A percentile compares a stretch with the other conserved stretches of the same genome.
phyloP scores from a whole-genome alignment of 1,140 invertebrate species.

The Monomorium pharaonis region DNA sequence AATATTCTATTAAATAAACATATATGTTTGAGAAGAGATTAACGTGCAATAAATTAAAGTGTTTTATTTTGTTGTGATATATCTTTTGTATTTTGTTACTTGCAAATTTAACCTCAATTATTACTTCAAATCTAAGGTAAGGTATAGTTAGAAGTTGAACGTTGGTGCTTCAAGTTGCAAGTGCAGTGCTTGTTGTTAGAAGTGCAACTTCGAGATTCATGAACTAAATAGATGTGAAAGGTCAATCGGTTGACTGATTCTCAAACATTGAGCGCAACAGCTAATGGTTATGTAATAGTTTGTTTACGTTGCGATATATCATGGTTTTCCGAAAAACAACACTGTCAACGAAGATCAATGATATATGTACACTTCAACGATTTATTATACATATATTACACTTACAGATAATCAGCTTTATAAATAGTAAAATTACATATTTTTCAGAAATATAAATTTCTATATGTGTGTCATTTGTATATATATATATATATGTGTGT shows the following conservation, averaged over 20 bases:
- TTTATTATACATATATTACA: not conserved
- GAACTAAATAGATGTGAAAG: conserved; percentile 37
- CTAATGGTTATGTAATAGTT: not conserved
- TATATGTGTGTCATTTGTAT: no score
- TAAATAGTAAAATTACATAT: not conserved
- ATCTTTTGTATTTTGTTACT: not conserved
- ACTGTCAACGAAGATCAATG: not conserved
- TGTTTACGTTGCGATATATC: not conserved
- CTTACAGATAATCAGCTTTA: not conserved
- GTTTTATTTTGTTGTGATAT: not conserved
- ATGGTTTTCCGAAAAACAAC: not conserved
- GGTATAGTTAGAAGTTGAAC: conserved; percentile 38
- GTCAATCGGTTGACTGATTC: not conserved
- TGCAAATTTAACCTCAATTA: conserved; percentile 5
- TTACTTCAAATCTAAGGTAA: not conserved
- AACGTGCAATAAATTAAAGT: not conserved
- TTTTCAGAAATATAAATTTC: not conserved
- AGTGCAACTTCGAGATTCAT: conserved; percentile 41
- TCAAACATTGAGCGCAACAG: conserved; percentile 37
- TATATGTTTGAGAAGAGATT: not conserved
- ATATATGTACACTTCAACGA: not conserved
- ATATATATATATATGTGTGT: no score
- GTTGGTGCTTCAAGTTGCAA: conserved; percentile 55
- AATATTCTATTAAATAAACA: not conserved
- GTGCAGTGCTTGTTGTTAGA: conserved; percentile 18